Conservation (phyloP, 2,888 invertebrate species). For the Argynnis bischoffii region DNA sequence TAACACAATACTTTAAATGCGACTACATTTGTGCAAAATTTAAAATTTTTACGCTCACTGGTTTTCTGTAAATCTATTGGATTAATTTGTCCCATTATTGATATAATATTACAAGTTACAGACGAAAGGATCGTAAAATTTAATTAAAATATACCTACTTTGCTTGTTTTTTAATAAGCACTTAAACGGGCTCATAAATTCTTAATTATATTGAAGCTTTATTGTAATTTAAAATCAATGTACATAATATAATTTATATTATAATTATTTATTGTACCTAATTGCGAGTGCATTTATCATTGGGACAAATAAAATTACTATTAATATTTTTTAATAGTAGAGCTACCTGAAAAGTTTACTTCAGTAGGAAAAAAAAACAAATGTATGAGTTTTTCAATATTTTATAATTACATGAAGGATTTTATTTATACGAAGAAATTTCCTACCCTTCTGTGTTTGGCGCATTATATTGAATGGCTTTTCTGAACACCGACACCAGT, state of each 20-base stretch:
- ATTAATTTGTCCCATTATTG: slow-evolving; percentile 60
- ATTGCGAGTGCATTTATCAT: too few species aligned
- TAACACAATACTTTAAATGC: slow-evolving; percentile 81
- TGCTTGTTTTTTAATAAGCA: too few species aligned
- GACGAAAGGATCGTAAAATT: neutral
- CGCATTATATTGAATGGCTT: slow-evolving; percentile 62
- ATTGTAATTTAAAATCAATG: too few species aligned
- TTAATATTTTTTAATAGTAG: too few species aligned
- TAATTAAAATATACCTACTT: too few species aligned
- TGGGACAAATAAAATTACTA: neutral
- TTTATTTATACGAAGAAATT: slow-evolving; percentile 34
- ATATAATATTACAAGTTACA: slow-evolving; percentile 22
- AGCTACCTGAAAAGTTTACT: slow-evolving; percentile 15
- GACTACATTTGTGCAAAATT: slow-evolving; percentile 82
- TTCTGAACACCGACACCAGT: slow-evolving; percentile 57
- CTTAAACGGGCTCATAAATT: too few species aligned
- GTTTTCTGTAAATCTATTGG: slow-evolving; percentile 71
- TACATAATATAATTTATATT: too few species aligned
- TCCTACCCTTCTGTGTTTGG: slow-evolving; percentile 58
- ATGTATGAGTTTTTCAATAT: slow-evolving; percentile 17
- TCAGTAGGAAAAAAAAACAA: slow-evolving; percentile 14
- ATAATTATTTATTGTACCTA: too few species aligned
- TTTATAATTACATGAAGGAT: slow-evolving; percentile 31
- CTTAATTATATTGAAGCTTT: too few species aligned
- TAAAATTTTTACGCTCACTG: slow-evolving; percentile 76